Evolutionary conservation across 2,113 vertebrate genomes (phyloP), one percentile per base, ranked within the genome.

Genomic region (Epinephelus cyanopodus): DNA sequence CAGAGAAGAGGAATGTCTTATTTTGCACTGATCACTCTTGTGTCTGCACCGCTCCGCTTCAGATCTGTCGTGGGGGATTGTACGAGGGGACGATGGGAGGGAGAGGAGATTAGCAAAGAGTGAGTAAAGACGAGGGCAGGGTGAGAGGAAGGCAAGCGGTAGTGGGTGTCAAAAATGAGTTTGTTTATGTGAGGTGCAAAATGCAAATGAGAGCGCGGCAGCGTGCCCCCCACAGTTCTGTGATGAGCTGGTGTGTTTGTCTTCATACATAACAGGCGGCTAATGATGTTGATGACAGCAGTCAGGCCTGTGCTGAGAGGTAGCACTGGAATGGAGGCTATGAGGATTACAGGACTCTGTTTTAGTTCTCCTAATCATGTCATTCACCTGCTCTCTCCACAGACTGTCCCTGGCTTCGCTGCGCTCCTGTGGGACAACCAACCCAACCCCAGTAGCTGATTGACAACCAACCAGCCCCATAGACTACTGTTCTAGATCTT

Each of bases 341-440:
- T 54, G 21, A 27, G 17, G 74, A 87, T 84, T 81, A 82, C 71
- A 82, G 81, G 57, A 78, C 53, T 37, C 25, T 58, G 23, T 74
- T 57, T 57, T 21, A 48, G 50, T 79, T 74, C 75, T 63, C 6
- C 72, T 90, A 82, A 92, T 89, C 67, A 54, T 82, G 39, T 88
- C 29, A 62, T 89, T 92, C 81, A 80, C 81, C 82, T 92, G 63
- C 63, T 93, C 72, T 92, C 81, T 90, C 77, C 6, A 6, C 86
- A 94, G 94, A 92, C 77, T 90, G 89, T 92, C 92, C 87, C 82
- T 91, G 93, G 93, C 90, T 94, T 91, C 78, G 79, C 87, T 90
- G 86, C 79, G 93, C 80, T 92, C 87, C 91, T 67, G 91, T 87
- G 91, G 93, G 90, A 87, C 89, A 84, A 91, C 84, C 84, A 70